Evolutionary conservation across 2,113 vertebrate genomes (phyloP), one percentile per base, ranked within the genome.

Genomic region (Tenebrosternarchus preto): DNA sequence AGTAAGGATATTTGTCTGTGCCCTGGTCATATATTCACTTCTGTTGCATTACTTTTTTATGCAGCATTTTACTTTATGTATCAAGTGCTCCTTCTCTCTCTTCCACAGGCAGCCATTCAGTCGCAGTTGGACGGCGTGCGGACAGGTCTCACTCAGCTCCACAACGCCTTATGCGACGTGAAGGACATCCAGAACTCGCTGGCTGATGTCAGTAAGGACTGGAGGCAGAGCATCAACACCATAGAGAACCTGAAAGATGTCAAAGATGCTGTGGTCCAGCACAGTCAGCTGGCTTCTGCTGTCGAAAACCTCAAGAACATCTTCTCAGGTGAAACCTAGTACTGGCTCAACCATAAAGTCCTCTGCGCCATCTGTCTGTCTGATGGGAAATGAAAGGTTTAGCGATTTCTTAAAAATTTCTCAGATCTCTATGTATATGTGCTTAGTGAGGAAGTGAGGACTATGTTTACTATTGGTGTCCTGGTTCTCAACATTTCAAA

Each of bases 231-330:
- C 91, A 98, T 99, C 90, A 98, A 95, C 90, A 98, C 98, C 59
- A 96, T 99, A 0, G 96, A 98, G 92, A 99, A 92, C 88, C 94
- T 99, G 73, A 95, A 93, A 81, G 97, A 97, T 1, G 98, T 99
- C 74, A 99, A 99, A 82, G 98, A 99, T 1, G 97, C 97, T 0
- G 97, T 98, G 5, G 97, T 98, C 3, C 97, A 98, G 81, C 98
- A 99, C 83, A 99, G 97, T 82, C 98, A 99, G 86, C 90, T 99
- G 53, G 97, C 98, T 9, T 96, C 97, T 0, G 98, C 98, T 4
- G 97, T 99, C 83, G 97, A 99, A 82, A 99, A 99, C 88, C 96
- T 99, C 16, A 99, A 99, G 88, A 99, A 98, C 88, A 99, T 99
- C 70, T 99, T 99, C 88, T 98, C 98, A 82, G 97, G 97, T 99